Evolutionary conservation across 2,797 vertebrate genomes (phyloP), one percentile per base, ranked within the genome.

Genomic region (Aphelocoma californica): DNA sequence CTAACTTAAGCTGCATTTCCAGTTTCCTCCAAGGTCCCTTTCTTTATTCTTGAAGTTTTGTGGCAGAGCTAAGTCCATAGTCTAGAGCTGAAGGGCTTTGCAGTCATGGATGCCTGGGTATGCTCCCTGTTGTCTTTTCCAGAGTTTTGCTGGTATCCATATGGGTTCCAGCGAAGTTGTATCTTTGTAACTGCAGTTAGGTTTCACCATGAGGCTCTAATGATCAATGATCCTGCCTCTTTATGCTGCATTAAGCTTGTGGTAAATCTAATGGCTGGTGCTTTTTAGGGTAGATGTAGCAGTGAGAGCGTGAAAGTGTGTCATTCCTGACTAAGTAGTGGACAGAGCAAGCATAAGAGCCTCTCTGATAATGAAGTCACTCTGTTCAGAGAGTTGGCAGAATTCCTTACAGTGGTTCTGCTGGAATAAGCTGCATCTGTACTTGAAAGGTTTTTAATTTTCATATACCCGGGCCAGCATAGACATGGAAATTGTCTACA

Each of bases 51-150:
- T 58, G 4, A 66, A 14, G 23, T 42, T 81, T 48, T 61, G 29
- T 9, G 23, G 4, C n/a, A 25, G 36, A 45, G 5, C 2, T 53
- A 20, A 20, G 26, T 53, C 21, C 5, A 0, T 13, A 53, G 79
- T 11, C 7, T 44, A 0, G 29, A 53, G 44, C 14, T 60, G 58
- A 44, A 62, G 67, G 23, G 12, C 47, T 88, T 61, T 79, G 67
- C 38, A 53, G 26, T 13, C 31, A 0, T 3, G 44, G 31, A 6
- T 50, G 2, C 0, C 0, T 38, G 54, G 6, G 2, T 88, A 2
- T 25, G 42, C 38, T 44, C 3, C 69, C 45, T 45, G 20, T 17
- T 83, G 21, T 42, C 4, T 65, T 65, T 58, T 71, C 18, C 62
- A 18, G 64, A 18, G 31, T 64, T 86, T 32, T 42, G 7, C 73